A percentile compares a stretch with the other conserved stretches of the same genome.
phyloP scores from a whole-genome alignment of 1,140 invertebrate genomes.

The Apis dorsata region DNA sequence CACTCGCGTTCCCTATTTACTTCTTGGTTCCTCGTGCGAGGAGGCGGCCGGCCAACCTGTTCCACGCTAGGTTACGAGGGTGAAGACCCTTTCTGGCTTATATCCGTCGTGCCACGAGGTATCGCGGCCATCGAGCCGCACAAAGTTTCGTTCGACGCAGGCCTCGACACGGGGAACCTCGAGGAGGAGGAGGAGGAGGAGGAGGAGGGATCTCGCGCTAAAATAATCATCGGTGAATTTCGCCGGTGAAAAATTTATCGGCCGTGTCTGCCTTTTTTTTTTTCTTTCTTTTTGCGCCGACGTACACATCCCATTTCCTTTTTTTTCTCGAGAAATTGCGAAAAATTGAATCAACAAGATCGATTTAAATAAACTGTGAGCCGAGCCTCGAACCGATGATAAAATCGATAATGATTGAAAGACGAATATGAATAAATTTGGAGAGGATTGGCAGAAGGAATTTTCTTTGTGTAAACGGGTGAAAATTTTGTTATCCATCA shows the following conservation, averaged over 20 bases:
- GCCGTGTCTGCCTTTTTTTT: not conserved
- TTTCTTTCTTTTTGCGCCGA: not conserved
- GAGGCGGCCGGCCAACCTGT: slow-evolving; percentile 25
- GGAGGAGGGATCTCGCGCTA: slow-evolving; percentile 18
- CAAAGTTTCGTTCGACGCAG: slow-evolving; percentile 13
- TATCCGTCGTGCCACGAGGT: slow-evolving; percentile 34
- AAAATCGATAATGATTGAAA: too few species aligned
- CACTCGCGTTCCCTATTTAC: slow-evolving; percentile 20
- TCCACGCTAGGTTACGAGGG: slow-evolving; percentile 21
- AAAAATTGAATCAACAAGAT: too few species aligned
- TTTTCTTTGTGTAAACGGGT: too few species aligned
- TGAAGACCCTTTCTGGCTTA: slow-evolving; percentile 44
- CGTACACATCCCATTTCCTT: too few species aligned
- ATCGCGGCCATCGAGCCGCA: slow-evolving; percentile 5
- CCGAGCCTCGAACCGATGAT: too few species aligned
- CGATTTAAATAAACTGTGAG: too few species aligned
- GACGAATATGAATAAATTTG: too few species aligned
- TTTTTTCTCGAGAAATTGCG: too few species aligned
- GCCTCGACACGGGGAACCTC: not conserved
- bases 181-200: not conserved
- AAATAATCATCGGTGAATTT: slow-evolving; percentile 47
- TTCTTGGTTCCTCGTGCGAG: not conserved
- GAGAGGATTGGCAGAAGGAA: too few species aligned
- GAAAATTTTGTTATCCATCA: too few species aligned
- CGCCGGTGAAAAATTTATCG: slow-evolving; percentile 43